phyloP scores from a whole-genome alignment of 2,797 vertebrate species.

The Cynodonichthys magdalenae region DNA sequence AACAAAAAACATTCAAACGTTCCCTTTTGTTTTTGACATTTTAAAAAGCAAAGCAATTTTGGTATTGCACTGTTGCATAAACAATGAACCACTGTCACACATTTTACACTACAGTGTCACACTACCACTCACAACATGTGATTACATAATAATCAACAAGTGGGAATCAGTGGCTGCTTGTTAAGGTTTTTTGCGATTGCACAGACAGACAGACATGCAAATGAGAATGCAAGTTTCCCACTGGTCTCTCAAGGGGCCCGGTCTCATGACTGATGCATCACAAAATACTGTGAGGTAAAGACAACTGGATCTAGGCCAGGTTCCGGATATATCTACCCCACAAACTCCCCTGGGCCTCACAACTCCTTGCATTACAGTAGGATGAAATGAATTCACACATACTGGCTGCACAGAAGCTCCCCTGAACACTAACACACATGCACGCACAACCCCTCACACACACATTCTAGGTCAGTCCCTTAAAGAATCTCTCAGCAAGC shows the following conservation, averaged over 20 bases:
- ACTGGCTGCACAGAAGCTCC: slow-evolving; percentile 67
- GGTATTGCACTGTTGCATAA: not conserved
- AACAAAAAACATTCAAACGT: not conserved
- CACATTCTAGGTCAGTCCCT: not conserved
- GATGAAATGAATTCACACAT: slow-evolving; percentile 72
- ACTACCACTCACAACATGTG: not conserved
- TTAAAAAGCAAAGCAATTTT: not conserved
- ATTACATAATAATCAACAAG: slow-evolving; percentile 27
- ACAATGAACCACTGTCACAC: slow-evolving; percentile 12
- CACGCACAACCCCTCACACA: too few relatives aligned
- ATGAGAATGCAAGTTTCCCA: slow-evolving; percentile 66
- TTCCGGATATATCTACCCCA: slow-evolving; percentile 76
- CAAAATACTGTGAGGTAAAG: slow-evolving; percentile 77
- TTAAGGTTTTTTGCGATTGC: slow-evolving; percentile 12
- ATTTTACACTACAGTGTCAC: not conserved
- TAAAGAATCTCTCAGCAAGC: slow-evolving; percentile 71
- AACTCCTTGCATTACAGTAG: slow-evolving; percentile 77
- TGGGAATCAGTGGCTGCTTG: slow-evolving; percentile 7
- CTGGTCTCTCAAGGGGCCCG: slow-evolving; percentile 56
- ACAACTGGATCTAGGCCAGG: slow-evolving; percentile 74
- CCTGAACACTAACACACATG: not conserved
- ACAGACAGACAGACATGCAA: slow-evolving; percentile 49
- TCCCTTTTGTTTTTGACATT: not conserved
- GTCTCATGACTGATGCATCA: slow-evolving; percentile 74
- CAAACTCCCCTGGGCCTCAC: slow-evolving; percentile 63